Evolutionary conservation across 2,888 invertebrate genomes (phyloP), one percentile per base, ranked within the genome.

Genomic region (Maniola hyperantus): DNA sequence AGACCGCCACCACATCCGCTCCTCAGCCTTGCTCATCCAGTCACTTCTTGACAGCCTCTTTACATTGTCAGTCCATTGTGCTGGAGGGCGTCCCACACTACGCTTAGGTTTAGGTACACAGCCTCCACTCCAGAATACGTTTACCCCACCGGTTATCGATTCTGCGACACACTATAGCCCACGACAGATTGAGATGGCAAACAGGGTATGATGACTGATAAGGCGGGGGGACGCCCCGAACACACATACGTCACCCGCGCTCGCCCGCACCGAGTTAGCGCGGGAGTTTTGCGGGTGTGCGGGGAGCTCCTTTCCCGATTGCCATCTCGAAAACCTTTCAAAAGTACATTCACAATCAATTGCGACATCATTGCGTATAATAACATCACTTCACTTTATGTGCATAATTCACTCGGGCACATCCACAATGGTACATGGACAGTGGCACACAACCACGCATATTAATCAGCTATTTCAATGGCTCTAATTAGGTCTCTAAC

Each of bases 381-480:
- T 83, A 80, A 83, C 79, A 79, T 84, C 79, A 83, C 83, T 82
- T 77, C 81, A 79, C 79, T 83, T 74, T 77, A 78, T 77, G 80
- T 83, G 82, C 83, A 87, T 87, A 83, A 86, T 85, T 83, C 83
- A 84, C 77, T 72, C 77, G 76, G 71, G 50, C 75, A 78, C 76
- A 75, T 77, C 83, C 84, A 86, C 84, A 87, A 86, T 84, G 77
- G 85, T 83, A 81, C 26, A 26, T 26, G 26, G 26, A 26, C 26
- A 26, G 2, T 2, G 26, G n/a, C n/a, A n/a, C n/a, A n/a, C n/a
- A 81, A 84, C 82, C 84, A 82, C 86, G 88, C 88, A 88, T 90
- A 91, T 88, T 89, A 89, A 91, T 91, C 89, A 89, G 84, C 84
- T 84, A 88, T 88, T 85, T 88, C 86, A 91, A 91, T 89, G 83